Evolutionary conservation across 2,888 invertebrate genomes (phyloP), one percentile per base, ranked within the genome.

Genomic region (Lepidochitona cinerea): DNA sequence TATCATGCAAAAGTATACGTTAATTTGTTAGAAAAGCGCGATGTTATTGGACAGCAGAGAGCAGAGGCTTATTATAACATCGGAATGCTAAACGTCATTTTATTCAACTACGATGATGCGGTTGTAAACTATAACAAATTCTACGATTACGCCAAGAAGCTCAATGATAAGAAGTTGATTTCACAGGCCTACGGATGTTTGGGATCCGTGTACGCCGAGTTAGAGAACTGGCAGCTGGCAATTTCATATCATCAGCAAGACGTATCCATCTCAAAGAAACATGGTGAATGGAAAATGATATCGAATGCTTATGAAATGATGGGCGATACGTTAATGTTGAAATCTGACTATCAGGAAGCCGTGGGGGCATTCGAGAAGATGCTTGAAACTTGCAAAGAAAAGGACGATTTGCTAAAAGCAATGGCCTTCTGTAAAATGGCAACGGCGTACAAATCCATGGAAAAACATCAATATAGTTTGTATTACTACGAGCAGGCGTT

Each of bases 121-220:
- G 72, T 88, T 59, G 79, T 83, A 35, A 84, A 86, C 68, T 89
- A 87, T 70, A 80, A 86, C 32, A 74, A 83, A 67, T 89, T 86
- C 75, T 74, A 87, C 23, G 74, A 78, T 35, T 72, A 81, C 35
- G 84, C 86, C 49, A 85, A 86, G 74, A 71, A 75, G 53, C 81
- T 76, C 66, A 76, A 82, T 7, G 83, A 88, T 72, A 79, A 81
- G 66, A 83, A 83, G 64, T 83, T 83, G 0, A 77, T 85, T 67
- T 87, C 87, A 0, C 85, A 85, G 71, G 87, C 88, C 0, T 89
- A 89, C 76, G 89, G 89, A 0, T 85, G 86, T 75, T 73, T 89
- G 35, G 89, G 88, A n/a, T 85, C 84, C 71, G 84, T 87, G 7
- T 84, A 88, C 79, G 86, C 84, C 5, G 83, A 84, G 9, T 74